phyloP scores from a whole-genome alignment of 2,888 invertebrate genomes.

The Netelia fuscicornis region DNA sequence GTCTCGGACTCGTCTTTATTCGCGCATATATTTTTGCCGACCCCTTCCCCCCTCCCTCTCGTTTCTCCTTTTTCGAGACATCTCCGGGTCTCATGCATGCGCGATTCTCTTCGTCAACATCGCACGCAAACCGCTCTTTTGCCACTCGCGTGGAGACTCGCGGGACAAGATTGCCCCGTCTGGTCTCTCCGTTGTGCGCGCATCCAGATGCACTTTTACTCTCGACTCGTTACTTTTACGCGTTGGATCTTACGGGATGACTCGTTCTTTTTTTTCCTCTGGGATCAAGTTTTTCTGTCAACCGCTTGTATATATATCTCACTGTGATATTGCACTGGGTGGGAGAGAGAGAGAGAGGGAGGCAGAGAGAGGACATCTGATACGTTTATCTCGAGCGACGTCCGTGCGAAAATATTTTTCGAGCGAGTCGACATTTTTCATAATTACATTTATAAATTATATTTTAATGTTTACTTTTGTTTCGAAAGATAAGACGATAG shows the following conservation, averaged over 20 bases:
- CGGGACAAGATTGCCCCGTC: slow-evolving; percentile 13
- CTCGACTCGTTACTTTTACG: slow-evolving; percentile 52
- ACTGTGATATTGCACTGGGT: not conserved
- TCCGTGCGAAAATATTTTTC: not conserved
- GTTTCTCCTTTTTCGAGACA: slow-evolving; percentile 35
- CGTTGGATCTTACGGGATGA: slow-evolving; percentile 43
- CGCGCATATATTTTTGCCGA: slow-evolving; percentile 1
- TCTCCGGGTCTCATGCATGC: slow-evolving; percentile 26
- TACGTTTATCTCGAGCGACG: not conserved
- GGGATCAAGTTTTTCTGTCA: slow-evolving; percentile 40
- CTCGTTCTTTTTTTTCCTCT: slow-evolving; percentile 25
- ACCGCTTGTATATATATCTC: not conserved
- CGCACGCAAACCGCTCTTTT: slow-evolving; percentile 47
- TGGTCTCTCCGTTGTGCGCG: slow-evolving; percentile 12
- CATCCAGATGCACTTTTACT: slow-evolving; percentile 57
- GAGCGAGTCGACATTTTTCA: too few species aligned
- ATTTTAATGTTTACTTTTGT: not conserved
- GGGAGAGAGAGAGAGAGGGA: not conserved
- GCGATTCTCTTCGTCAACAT: slow-evolving; percentile 45
- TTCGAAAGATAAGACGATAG: not conserved
- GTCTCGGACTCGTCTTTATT: slow-evolving; percentile 28
- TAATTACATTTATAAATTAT: too few species aligned
- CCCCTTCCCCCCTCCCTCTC: slow-evolving; percentile 4
- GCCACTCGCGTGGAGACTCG: slow-evolving; percentile 46
- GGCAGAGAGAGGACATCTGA: slow-evolving; percentile 12